phyloP scores from a whole-genome alignment of 2,888 invertebrate species.

The Invenusta paracnida region DNA sequence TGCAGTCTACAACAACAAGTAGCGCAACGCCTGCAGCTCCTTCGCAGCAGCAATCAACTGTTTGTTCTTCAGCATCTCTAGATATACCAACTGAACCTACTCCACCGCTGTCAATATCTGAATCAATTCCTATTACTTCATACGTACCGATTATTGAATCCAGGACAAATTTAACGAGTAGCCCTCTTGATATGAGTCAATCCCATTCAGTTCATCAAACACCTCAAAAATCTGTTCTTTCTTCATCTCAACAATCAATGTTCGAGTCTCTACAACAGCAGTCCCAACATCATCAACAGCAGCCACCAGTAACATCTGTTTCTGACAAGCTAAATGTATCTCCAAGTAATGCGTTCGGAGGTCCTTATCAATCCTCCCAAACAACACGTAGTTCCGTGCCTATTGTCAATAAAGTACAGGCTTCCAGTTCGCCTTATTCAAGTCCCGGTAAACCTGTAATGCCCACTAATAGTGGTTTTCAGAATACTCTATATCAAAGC shows the following conservation, averaged over 20 bases:
- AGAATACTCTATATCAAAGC: neutral
- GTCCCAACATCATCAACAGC: neutral
- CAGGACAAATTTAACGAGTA: neutral
- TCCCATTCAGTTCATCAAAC: neutral
- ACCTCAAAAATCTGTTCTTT: neutral
- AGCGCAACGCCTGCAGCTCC: neutral
- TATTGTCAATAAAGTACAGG: neutral
- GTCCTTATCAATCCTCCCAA: neutral
- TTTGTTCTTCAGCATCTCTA: neutral
- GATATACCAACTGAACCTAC: neutral
- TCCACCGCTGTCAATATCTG: neutral
- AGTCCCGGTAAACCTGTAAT: constrained; percentile 1
- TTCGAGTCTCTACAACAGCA: neutral
- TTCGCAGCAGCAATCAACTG: neutral
- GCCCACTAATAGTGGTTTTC: neutral
- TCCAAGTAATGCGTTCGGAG: neutral
- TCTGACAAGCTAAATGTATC: neutral
- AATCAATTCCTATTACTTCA: neutral
- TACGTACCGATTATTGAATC: neutral
- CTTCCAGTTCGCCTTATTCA: constrained; percentile 21
- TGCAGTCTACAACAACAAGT: neutral
- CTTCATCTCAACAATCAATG: neutral
- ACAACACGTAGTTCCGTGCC: neutral
- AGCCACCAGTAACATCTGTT: neutral
- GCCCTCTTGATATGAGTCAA: neutral